Evolutionary conservation across 1,140 invertebrate genomes (phyloP).

Genomic region (Druon quercuslanigerum): DNA sequence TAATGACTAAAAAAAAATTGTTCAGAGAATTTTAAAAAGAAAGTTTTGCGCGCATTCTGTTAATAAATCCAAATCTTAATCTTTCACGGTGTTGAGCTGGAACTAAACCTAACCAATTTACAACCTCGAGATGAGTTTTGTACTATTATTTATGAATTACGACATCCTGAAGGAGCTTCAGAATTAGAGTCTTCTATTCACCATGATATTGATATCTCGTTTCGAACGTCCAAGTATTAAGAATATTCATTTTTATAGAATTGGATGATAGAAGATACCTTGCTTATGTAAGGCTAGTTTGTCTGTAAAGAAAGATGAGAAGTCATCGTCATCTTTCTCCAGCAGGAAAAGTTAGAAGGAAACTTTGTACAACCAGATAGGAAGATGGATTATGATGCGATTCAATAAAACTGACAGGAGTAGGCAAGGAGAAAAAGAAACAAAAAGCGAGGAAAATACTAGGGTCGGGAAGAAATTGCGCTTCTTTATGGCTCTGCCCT

Average conservation of each 20-base stretch:
- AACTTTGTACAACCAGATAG: constrained; percentile 21
- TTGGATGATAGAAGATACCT: not conserved
- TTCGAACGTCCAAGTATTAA: not conserved
- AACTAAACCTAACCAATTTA: too few relatives aligned
- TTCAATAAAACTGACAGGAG: constrained; percentile 8
- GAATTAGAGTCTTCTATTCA: not conserved
- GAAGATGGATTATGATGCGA: constrained; percentile 22
- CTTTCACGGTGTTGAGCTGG: too few relatives aligned
- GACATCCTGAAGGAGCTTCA: too few relatives aligned
- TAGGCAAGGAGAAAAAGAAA: not conserved
- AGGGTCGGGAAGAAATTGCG: constrained; percentile 25
- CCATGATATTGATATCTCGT: not conserved
- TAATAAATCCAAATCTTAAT: too few relatives aligned
- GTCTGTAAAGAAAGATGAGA: constrained; percentile 19
- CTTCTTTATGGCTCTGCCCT: constrained; percentile 16
- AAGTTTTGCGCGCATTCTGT: too few relatives aligned
- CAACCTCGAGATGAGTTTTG: too few relatives aligned
- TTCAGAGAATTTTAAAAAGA: too few relatives aligned
- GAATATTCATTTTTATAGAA: not conserved
- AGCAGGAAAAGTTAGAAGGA: not conserved
- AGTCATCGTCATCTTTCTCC: constrained; percentile 16
- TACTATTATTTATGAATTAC: too few relatives aligned
- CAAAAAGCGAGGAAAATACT: constrained; percentile 10
- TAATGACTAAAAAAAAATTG: too few relatives aligned
- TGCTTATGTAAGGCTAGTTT: not conserved